Evolutionary conservation across 2,888 invertebrate species (phyloP), one percentile per base, ranked within the genome.

Genomic region (Serripes groenlandicus): DNA sequence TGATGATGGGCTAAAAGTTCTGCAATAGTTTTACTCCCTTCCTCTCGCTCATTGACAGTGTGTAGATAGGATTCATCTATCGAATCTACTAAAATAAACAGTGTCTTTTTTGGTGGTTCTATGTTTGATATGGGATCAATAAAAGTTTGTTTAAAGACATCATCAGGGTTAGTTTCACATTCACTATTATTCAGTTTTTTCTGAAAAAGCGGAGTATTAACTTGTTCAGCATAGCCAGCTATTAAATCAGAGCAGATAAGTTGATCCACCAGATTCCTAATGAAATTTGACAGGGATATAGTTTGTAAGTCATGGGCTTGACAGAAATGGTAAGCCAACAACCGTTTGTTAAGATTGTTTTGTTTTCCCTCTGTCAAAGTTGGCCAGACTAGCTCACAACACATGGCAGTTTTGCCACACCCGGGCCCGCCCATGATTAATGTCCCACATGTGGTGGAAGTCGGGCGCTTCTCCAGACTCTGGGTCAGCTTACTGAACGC

Each of bases 401-500:
- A 93, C 58, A 95, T 82, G 0, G 94, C 93, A 3, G 98, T 98
- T 94, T 99, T 99, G 0, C 99, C 99, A 88, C 98, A 97, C 28
- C 99, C 99, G 0, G 98, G 97, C 0, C 98, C 98, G 87, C 98
- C 98, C 81, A 98, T 95, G 74, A 99, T 96, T 64, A 99, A 95
- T 1, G 98, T 97, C 0, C 99, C 99, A 90, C 97, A 97, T 0
- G 97, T 97, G 94, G 98, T 93, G 74, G 95, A 93, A 9, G 93
- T 91, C 3, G 97, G 97, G 81, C 98, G 95, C 95, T 98, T 98
- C 93, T 99, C 98, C 90, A 99, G 94, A 90, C 98, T 98, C 91
- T 98, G 97, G 1, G 97, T 97, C 49, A 99, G 96, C 95, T 99
- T 99, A 95, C 98, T 97, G 92, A 99, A 97, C 7, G 98, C 98